Percentiles rank a stretch among this genome's conserved stretches.
Evolutionary conservation across 2,797 vertebrate genomes (phyloP).

Genomic region (Pelobates cultripes): DNA sequence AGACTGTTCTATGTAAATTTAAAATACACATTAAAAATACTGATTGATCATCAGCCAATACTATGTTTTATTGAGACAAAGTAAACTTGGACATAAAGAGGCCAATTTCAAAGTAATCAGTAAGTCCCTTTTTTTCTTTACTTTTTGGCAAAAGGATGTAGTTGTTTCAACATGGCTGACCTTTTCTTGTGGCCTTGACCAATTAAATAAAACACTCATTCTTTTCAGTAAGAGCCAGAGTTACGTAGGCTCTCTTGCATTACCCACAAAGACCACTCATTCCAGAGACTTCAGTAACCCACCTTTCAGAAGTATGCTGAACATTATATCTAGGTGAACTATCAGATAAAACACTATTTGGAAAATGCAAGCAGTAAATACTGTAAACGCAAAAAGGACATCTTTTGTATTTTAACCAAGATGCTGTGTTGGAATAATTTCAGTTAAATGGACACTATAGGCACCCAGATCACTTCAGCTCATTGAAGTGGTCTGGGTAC

Average conservation of each 20-base stretch:
- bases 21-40: not conserved
- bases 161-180: constrained; percentile 47
- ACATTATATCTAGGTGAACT: too few relatives aligned
- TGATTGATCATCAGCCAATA: not conserved
- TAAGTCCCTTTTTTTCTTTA: not conserved
- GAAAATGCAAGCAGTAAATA: too few relatives aligned
- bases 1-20: not conserved
- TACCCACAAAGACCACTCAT: too few relatives aligned
- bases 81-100: not conserved
- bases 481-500: too few relatives aligned
- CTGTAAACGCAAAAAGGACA: too few relatives aligned
- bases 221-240: not conserved
- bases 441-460: too few relatives aligned
- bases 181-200: constrained; percentile 50
- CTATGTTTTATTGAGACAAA: not conserved
- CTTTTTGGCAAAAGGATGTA: not conserved
- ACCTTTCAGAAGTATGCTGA: too few relatives aligned
- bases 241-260: not conserved
- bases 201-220: constrained; percentile 16
- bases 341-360: too few relatives aligned
- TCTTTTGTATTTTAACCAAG: too few relatives aligned
- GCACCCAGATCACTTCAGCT: too few relatives aligned
- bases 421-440: too few relatives aligned
- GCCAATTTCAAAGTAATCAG: not conserved
- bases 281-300: too few relatives aligned